These are phyloP conservation scores for Cavia porcellus DNA, from an alignment of 2,113 vertebrate genomes.

Conservation along the genomic window DNA sequence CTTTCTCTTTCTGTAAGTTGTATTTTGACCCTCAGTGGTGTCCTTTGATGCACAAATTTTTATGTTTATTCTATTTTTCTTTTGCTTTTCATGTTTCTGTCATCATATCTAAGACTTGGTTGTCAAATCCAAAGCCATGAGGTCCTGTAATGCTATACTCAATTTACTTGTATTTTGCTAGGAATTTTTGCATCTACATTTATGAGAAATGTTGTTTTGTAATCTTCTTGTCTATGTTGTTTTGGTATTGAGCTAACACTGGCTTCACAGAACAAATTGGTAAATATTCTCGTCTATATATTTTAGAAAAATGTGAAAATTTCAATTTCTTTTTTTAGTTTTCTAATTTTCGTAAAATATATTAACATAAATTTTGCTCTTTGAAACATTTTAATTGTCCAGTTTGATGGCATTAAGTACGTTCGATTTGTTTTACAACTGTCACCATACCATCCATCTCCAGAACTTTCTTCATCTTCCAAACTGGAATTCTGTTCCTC, in stretches of 20 bases:
- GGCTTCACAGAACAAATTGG: not conserved
- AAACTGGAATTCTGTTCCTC: not conserved
- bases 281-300: not conserved
- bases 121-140: not conserved
- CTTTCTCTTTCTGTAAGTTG: not conserved
- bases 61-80: not conserved
- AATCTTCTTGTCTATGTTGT: not conserved
- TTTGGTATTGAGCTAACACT: not conserved
- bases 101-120: not conserved
- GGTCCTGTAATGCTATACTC: not conserved
- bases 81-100: not conserved
- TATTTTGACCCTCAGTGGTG: not conserved
- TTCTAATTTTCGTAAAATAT: not conserved
- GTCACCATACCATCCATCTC: not conserved
- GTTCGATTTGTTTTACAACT: not conserved
- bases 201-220: not conserved
- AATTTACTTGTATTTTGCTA: not conserved
- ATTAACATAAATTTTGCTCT: not conserved
- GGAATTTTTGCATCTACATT: not conserved
- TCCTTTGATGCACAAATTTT: not conserved
- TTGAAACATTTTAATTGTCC: not conserved
- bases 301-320: not conserved
- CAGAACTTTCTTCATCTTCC: not conserved
- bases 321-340: not conserved
- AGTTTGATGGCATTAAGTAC: not conserved